A percentile compares a stretch with the other conserved stretches of the same genome.
Evolutionary conservation across 2,113 vertebrate species (phyloP).

Genomic region (Gopherus flavomarginatus): DNA sequence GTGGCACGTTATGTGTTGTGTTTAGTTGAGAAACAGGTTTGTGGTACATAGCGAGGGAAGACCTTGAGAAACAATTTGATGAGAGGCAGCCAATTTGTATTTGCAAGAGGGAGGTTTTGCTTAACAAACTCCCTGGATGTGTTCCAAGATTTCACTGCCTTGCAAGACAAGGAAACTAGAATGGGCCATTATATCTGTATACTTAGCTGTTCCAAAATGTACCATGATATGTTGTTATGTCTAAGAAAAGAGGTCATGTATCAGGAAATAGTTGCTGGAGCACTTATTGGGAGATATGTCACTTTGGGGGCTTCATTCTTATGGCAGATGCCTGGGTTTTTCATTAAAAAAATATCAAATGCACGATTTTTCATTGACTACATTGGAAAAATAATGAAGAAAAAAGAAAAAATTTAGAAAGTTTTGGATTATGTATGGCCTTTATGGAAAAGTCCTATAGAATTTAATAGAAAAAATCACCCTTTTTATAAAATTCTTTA

Average conservation of each 20-base stretch:
- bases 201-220: not conserved
- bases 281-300: not conserved
- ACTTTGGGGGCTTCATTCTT: not conserved
- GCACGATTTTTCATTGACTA: not conserved
- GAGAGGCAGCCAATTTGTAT: not conserved
- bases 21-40: not conserved
- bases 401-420: not conserved
- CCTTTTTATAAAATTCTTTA: not conserved
- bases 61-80: not conserved
- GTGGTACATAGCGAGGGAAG: not conserved
- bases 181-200: not conserved
- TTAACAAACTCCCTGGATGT: not conserved
- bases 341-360: not conserved
- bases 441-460: not conserved
- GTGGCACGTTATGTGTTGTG: not conserved
- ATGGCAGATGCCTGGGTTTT: not conserved
- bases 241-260: not conserved
- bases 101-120: not conserved
- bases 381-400: not conserved
- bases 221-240: rapidly evolving
- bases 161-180: rapidly evolving
- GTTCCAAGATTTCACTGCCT: not conserved
- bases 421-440: not conserved
- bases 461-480: not conserved
- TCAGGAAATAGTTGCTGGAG: not conserved